These are phyloP conservation scores for Vipera latastei DNA, from an alignment of 2,797 vertebrate genomes.

Conservation along the genomic window DNA sequence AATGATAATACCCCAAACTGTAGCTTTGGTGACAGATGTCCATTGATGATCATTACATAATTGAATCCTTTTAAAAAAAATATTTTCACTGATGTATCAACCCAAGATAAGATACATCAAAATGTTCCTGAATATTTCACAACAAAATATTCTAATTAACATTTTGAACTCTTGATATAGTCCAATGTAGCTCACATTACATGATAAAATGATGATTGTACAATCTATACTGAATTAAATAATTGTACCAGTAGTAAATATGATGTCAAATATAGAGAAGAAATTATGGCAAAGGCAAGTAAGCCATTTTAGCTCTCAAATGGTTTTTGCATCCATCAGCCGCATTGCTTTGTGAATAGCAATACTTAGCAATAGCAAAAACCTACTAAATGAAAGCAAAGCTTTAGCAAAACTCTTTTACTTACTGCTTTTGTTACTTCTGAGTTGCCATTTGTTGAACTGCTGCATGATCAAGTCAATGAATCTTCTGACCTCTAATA, in stretches of 20 bases:
- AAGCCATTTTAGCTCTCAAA: neutral
- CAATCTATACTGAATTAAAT: neutral
- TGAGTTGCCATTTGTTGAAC: constrained; percentile 9
- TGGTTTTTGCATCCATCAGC: neutral
- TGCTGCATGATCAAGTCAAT: neutral
- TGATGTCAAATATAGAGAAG: neutral
- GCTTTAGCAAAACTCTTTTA: neutral
- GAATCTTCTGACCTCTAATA: neutral
- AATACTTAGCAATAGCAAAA: neutral
- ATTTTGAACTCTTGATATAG: neutral
- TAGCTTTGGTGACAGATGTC: neutral
- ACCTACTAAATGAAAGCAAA: constrained; percentile 7
- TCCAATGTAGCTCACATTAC: neutral
- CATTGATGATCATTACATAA: neutral
- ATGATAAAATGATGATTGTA: neutral
- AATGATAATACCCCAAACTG: neutral
- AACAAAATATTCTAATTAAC: neutral
- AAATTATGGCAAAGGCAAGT: neutral
- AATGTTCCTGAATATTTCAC: neutral
- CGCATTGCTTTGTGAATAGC: neutral
- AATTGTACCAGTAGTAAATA: neutral
- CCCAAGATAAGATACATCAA: neutral
- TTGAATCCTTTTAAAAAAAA: neutral
- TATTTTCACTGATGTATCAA: neutral
- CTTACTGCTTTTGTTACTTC: constrained; percentile 4